Evolutionary conservation across 2,888 invertebrate species (phyloP).

Genomic region (Cantharis lateralis): DNA sequence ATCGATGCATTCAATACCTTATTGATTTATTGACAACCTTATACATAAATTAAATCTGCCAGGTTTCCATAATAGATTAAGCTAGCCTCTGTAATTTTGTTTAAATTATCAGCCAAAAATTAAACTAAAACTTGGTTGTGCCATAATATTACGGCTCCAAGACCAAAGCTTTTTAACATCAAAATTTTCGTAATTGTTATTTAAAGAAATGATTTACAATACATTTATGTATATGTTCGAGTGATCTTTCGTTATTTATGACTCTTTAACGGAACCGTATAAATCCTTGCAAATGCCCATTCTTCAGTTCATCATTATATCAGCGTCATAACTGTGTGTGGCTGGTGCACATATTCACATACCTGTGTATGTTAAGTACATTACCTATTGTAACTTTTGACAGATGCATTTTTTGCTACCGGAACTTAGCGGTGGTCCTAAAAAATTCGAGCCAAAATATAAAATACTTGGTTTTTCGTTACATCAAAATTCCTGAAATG

Average conservation of each 20-base stretch:
- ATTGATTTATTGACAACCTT: constrained; percentile 42
- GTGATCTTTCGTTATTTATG: constrained; percentile 17
- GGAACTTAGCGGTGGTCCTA: constrained; percentile 11
- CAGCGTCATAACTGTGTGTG: constrained; percentile 17
- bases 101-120: background rate
- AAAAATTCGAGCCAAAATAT: background rate
- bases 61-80: background rate
- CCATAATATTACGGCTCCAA: background rate
- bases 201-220: constrained; percentile 15
- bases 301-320: constrained; percentile 13
- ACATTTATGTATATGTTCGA: background rate
- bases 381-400: constrained; percentile 23
- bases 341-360: constrained; percentile 19
- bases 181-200: constrained; percentile 10
- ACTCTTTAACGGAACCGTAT: constrained; percentile 19
- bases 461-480: background rate
- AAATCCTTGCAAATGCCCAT: constrained; percentile 18
- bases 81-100: background rate
- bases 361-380: constrained; percentile 24
- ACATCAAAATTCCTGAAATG: background rate
- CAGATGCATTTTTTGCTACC: constrained; percentile 20
- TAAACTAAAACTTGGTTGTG: background rate
- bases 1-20: constrained; percentile 29
- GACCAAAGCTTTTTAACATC: background rate
- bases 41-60: constrained; percentile 17